phyloP scores from a whole-genome alignment of 2,888 invertebrate species.

The Lepidonotus clava region DNA sequence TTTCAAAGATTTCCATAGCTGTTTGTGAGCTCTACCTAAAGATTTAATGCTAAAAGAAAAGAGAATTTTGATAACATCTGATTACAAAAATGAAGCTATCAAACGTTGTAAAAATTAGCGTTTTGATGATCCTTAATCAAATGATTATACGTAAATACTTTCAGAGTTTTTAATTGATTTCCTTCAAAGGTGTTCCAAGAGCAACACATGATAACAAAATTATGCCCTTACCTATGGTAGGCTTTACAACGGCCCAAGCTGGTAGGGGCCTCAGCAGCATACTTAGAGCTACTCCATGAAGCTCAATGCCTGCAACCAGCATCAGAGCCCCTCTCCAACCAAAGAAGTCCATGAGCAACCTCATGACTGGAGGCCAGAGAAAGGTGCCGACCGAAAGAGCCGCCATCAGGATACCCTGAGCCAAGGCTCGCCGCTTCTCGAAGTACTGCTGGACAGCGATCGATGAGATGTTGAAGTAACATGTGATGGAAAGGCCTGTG shows the following conservation, averaged over 20 bases:
- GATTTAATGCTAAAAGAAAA: too few species aligned
- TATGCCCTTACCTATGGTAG: too few species aligned
- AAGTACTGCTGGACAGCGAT: conserved; percentile 50
- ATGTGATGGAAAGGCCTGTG: conserved; percentile 14
- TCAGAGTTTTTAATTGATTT: too few species aligned
- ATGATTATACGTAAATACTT: too few species aligned
- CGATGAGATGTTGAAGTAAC: conserved; percentile 34
- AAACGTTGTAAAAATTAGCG: too few species aligned
- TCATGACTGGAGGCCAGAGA: conserved; percentile 31
- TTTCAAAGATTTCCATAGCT: too few species aligned
- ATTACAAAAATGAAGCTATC: too few species aligned
- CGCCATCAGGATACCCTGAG: conserved; percentile 33
- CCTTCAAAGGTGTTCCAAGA: too few species aligned
- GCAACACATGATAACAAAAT: too few species aligned
- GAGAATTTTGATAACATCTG: too few species aligned
- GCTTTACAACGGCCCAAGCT: neutral
- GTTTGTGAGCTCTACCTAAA: too few species aligned
- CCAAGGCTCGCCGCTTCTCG: conserved; percentile 38
- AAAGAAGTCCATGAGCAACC: conserved; percentile 26
- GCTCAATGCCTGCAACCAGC: neutral
- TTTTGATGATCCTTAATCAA: too few species aligned
- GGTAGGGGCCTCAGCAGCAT: conserved; percentile 32
- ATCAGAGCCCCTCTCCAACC: conserved; percentile 32
- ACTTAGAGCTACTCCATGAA: neutral
- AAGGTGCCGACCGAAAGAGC: conserved; percentile 6